Evolutionary conservation across 2,113 vertebrate genomes (phyloP), one percentile per base, ranked within the genome.

Genomic region (Leiothrix lutea): DNA sequence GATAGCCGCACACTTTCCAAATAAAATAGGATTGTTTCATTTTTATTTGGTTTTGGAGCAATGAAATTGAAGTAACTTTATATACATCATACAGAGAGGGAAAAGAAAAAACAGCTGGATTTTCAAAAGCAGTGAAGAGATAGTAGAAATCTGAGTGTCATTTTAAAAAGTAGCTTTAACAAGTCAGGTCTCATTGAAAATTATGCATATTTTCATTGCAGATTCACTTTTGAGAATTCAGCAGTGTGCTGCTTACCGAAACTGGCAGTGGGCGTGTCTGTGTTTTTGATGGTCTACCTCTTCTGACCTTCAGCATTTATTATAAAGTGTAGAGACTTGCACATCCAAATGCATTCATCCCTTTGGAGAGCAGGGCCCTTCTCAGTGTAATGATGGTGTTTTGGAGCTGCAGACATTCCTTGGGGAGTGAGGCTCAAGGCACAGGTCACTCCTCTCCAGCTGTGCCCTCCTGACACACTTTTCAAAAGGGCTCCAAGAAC

Each of bases 41-140:
- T 91, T 65, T 69, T 51, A 56, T 14, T 36, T 14, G 1, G 21
- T 13, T 82, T 80, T 60, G 7, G 14, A 86, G 38, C 15, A 60
- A 78, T 6, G 31, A 25, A 51, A 54, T 4, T 64, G 14, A 83
- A 91, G 57, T 54, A 12, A 50, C 25, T 47, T 67, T 12, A 14
- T 35, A 14, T 7, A 44, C n/a, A 48, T 20, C 51, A 24, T 5
- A 38, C 2, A 35, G 4, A 64, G 14, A 0, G 0, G 35, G 48
- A 64, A 64, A 47, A 12, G 6, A 25, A 73, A 72, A 75, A 14
- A 0, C 10, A 42, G 21, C 1, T 67, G 35, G 45, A 64, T 47
- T 88, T 82, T 77, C 48, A 69, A 47, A 75, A 36, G 36, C 19
- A 38, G 4, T 45, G 47, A 24, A 38, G 12, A 9, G 21, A 56